These are phyloP conservation scores for Drosophila robusta DNA, from an alignment of 2,888 invertebrate species.

Conservation along the genomic window DNA sequence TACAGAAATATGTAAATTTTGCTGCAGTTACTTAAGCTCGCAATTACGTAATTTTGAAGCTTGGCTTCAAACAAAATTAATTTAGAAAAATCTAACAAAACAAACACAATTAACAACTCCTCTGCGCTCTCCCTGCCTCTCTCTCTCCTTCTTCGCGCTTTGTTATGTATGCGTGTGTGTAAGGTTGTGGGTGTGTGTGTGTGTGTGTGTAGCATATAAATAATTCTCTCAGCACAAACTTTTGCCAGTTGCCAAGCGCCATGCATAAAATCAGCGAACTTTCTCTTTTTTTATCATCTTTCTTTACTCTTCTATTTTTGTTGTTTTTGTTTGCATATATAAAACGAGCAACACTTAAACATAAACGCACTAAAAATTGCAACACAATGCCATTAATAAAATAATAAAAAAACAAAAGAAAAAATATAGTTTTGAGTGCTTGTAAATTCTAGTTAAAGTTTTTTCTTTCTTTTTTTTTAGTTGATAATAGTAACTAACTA, in stretches of 20 bases:
- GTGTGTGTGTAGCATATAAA: conserved; percentile 16
- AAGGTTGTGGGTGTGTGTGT: conserved; percentile 13
- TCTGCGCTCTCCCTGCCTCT: neutral
- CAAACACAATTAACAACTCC: conserved; percentile 36
- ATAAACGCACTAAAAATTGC: conserved; percentile 48
- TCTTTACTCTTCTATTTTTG: neutral
- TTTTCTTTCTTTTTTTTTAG: conserved; percentile 15
- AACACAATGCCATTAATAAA: conserved; percentile 32
- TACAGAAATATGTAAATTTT: conserved; percentile 38
- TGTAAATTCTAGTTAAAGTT: conserved; percentile 33
- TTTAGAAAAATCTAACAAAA: conserved; percentile 53
- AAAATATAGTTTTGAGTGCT: conserved; percentile 37
- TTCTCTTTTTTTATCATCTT: conserved; percentile 11
- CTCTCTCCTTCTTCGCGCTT: neutral
- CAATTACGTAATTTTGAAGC: conserved; percentile 71
- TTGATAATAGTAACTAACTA: conserved; percentile 50
- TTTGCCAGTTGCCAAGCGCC: conserved; percentile 55
- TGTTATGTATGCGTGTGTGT: conserved; percentile 9
- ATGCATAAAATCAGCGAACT: conserved; percentile 30
- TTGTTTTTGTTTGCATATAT: conserved; percentile 23
- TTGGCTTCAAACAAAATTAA: conserved; percentile 68
- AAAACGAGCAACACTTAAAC: conserved; percentile 56
- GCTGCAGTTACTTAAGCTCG: conserved; percentile 68
- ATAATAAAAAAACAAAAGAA: conserved; percentile 19
- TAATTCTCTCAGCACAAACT: conserved; percentile 47